Conservation (phyloP, 2,113 vertebrate genomes). For the Hyaena hyaena region DNA sequence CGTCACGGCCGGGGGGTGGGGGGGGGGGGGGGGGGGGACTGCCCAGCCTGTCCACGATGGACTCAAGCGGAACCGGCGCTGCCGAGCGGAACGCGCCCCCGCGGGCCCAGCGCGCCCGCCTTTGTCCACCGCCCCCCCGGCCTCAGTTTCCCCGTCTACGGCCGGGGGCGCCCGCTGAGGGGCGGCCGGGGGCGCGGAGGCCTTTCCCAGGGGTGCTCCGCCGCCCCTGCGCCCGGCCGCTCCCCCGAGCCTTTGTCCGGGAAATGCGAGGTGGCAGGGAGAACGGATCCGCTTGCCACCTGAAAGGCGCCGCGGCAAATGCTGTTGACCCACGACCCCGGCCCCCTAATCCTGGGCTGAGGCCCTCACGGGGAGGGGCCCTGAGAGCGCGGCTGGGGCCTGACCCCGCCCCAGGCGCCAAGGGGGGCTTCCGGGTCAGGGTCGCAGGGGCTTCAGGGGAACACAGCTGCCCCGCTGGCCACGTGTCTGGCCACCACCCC, state of each 20-base stretch:
- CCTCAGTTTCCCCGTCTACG: constrained; percentile 17
- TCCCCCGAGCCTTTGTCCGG: constrained; percentile 21
- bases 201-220: constrained; percentile 46
- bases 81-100: constrained; percentile 86
- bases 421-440: constrained; percentile 71
- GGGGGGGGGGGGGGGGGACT: too few species aligned
- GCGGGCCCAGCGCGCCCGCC: constrained; percentile 82
- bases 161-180: accelerated
- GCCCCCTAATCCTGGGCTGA: constrained; percentile 61
- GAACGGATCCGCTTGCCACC: constrained; percentile 13
- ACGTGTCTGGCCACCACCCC: constrained; percentile 6
- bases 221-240: accelerated
- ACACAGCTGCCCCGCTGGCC: not conserved
- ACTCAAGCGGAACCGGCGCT: constrained; percentile 89
- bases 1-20: too few species aligned
- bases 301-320: constrained; percentile 66
- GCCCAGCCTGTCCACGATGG: constrained; percentile 88
- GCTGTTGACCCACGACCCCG: constrained; percentile 59
- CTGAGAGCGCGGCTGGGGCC: not conserved
- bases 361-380: not conserved
- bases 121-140: constrained; percentile 81
- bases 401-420: not conserved
- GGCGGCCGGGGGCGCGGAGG: accelerated
- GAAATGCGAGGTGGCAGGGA: constrained; percentile 72
- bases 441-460: not conserved